These are phyloP conservation scores for Rachycentron canadum DNA, from an alignment of 2,797 vertebrate species.

Conservation along the genomic window DNA sequence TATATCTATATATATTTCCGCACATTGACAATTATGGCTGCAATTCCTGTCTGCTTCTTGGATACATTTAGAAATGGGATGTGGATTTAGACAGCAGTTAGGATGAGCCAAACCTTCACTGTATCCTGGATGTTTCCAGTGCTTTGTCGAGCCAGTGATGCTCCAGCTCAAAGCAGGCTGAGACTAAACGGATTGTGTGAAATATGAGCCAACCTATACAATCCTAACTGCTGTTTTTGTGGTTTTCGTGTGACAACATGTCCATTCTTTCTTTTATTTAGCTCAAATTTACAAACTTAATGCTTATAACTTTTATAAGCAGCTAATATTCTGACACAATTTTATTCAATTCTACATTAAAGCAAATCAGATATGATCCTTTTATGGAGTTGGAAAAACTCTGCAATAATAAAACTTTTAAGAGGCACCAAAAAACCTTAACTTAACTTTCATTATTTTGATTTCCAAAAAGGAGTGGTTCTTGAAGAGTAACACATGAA, in stretches of 20 bases:
- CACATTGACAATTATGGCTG: slow-evolving; percentile 45
- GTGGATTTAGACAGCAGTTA: slow-evolving; percentile 49
- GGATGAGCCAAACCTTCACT: slow-evolving; percentile 27
- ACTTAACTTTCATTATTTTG: slow-evolving; percentile 38
- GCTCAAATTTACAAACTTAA: too few relatives aligned
- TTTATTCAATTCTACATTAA: slow-evolving; percentile 29
- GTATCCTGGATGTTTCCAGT: slow-evolving; percentile 45
- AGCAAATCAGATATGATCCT: slow-evolving; percentile 20
- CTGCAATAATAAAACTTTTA: slow-evolving; percentile 11
- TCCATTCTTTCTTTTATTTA: slow-evolving; percentile 10
- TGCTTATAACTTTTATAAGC: background rate
- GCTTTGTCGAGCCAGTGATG: slow-evolving; percentile 34
- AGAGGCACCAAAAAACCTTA: slow-evolving; percentile 7
- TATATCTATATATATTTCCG: slow-evolving; percentile 27
- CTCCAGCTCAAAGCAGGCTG: slow-evolving; percentile 40
- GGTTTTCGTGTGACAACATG: slow-evolving; percentile 12
- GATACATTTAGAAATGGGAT: slow-evolving; percentile 37
- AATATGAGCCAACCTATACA: slow-evolving; percentile 40
- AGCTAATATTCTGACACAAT: slow-evolving; percentile 11
- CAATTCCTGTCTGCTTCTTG: slow-evolving; percentile 51
- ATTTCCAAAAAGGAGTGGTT: slow-evolving; percentile 51
- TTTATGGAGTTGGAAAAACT: slow-evolving; percentile 20
- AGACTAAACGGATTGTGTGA: slow-evolving; percentile 48
- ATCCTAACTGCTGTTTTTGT: slow-evolving; percentile 24
- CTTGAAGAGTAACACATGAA: slow-evolving; percentile 67